These are phyloP conservation scores for Trinorchestia longiramus DNA, from an alignment of 1,140 invertebrate species.

Conservation along the genomic window DNA sequence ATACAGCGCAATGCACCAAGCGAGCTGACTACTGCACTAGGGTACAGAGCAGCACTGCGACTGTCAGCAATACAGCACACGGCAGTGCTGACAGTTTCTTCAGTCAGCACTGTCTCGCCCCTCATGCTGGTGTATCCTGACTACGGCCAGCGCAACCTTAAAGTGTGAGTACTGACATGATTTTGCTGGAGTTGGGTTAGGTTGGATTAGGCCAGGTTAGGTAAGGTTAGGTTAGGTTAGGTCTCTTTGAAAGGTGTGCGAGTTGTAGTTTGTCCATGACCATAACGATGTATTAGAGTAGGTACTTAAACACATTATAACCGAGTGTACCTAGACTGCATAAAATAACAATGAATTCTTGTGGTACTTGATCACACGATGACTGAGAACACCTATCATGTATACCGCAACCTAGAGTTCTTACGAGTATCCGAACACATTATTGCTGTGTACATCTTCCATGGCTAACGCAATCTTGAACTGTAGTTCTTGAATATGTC, in stretches of 20 bases:
- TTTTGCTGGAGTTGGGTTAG: neutral
- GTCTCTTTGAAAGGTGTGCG: neutral
- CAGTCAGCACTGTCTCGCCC: neutral
- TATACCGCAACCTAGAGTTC: too few species aligned
- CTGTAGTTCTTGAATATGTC: too few species aligned
- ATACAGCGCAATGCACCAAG: neutral
- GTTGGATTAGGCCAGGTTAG: neutral
- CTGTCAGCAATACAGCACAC: neutral
- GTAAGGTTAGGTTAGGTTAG: neutral
- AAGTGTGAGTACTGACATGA: neutral
- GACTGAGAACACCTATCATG: too few species aligned
- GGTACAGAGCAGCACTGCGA: neutral
- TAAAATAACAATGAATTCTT: neutral
- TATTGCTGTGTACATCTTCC: neutral
- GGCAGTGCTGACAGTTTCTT: neutral
- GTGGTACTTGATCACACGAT: neutral
- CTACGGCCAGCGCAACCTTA: neutral
- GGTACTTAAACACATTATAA: too few species aligned
- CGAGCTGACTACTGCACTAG: neutral
- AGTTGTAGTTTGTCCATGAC: neutral
- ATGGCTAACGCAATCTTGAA: neutral
- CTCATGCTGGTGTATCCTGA: conserved; percentile 23
- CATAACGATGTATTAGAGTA: neutral
- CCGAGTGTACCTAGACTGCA: neutral
- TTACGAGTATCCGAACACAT: too few species aligned